These are phyloP conservation scores for Andrena chrysosceles DNA, from an alignment of 2,888 invertebrate genomes.

Conservation along the genomic window DNA sequence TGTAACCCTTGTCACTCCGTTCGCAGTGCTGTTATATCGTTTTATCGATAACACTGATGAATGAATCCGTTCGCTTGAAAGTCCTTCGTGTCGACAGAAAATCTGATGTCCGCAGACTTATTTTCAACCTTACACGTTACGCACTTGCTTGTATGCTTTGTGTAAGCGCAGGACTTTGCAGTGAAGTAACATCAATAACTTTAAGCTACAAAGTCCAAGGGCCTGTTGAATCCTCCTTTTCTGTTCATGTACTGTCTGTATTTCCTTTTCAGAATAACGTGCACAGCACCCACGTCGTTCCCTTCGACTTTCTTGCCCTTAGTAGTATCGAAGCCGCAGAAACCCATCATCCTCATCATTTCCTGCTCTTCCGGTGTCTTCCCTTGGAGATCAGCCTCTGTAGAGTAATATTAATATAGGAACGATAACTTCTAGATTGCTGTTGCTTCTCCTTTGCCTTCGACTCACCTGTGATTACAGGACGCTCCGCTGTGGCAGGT, in stretches of 20 bases:
- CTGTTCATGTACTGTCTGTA: slow-evolving; percentile 99
- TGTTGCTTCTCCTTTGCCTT: too few relatives aligned
- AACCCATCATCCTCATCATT: slow-evolving; percentile 99
- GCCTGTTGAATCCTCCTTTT: slow-evolving; percentile 99
- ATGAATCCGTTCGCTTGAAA: background rate
- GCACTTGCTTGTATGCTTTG: background rate
- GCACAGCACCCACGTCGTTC: slow-evolving; percentile 97
- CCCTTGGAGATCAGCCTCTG: slow-evolving; percentile 95
- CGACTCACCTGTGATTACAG: slow-evolving; percentile 81
- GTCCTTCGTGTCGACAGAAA: background rate
- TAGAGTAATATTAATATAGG: slow-evolving; percentile 67
- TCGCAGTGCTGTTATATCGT: background rate
- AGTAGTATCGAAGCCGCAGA: slow-evolving; percentile 97
- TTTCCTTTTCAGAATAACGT: slow-evolving; percentile 97
- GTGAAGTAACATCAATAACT: background rate
- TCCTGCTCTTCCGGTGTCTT: slow-evolving; percentile 96
- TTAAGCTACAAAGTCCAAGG: slow-evolving; percentile 97
- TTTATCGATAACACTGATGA: background rate
- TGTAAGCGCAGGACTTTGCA: background rate
- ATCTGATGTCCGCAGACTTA: background rate
- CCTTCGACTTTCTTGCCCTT: slow-evolving; percentile 98
- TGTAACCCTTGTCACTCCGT: background rate
- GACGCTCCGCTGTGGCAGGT: slow-evolving; percentile 82
- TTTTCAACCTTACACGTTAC: background rate
- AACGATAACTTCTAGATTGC: background rate